phyloP scores from a whole-genome alignment of 2,888 invertebrate genomes.

The Argyra leucocephala region DNA sequence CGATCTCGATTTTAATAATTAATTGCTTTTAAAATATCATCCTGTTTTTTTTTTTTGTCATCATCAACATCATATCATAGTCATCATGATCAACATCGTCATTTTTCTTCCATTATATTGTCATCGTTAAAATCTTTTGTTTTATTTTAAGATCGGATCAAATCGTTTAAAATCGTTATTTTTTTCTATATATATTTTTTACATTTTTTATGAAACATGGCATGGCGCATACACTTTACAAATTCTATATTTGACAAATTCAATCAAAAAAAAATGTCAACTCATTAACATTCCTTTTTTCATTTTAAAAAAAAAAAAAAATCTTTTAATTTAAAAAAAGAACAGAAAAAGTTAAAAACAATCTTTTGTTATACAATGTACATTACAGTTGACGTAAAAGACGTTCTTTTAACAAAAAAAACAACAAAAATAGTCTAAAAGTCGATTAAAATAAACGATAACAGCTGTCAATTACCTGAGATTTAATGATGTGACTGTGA shows the following conservation, averaged over 20 bases:
- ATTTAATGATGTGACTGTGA: conserved; percentile 6
- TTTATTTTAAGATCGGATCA: too few relatives aligned
- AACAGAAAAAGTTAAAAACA: neutral
- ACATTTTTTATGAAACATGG: too few relatives aligned
- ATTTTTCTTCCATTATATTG: too few relatives aligned
- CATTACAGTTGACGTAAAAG: neutral
- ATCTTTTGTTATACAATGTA: neutral
- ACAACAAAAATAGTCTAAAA: neutral
- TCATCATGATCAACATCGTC: too few relatives aligned
- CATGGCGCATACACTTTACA: neutral
- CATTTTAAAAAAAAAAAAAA: too few relatives aligned
- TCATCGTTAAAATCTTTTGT: too few relatives aligned
- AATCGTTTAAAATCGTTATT: too few relatives aligned
- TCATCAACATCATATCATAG: too few relatives aligned
- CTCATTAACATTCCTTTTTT: conserved; percentile 6
- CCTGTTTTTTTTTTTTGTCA: too few relatives aligned
- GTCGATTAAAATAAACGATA: conserved; percentile 3
- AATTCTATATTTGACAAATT: neutral
- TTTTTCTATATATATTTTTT: neutral
- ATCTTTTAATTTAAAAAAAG: too few relatives aligned
- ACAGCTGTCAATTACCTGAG: conserved; percentile 6
- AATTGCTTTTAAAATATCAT: too few relatives aligned
- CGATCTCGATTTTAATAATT: too few relatives aligned
- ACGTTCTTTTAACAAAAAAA: neutral
- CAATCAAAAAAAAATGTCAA: neutral